Evolutionary conservation across 2,888 invertebrate genomes (phyloP), one percentile per base, ranked within the genome.

Genomic region (Cerceris rybyensis): DNA sequence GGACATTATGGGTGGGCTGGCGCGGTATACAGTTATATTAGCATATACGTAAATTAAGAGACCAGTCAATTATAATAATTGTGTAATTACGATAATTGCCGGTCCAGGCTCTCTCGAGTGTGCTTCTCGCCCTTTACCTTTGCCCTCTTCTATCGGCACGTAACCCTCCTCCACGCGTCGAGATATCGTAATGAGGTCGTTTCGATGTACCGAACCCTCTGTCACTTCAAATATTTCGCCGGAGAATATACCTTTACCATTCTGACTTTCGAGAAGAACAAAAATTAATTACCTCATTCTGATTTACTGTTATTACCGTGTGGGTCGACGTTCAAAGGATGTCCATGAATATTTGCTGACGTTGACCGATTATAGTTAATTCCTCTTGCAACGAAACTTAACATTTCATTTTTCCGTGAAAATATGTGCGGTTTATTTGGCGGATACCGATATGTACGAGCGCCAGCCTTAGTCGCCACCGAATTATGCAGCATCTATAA

Each of bases 1-100:
- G 75, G 67, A 66, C 81, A 82, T 78, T 82, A 80, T 83, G 88
- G 83, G 87, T 86, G 86, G 86, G 77, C 84, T 72, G 57, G 50
- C 68, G 55, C 49, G 16, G 49, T 57, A 49, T 42, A 57, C 46
- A 64, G 52, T 41, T 28, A 39, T 80, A 87, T 88, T 88, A 88
- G 81, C 88, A 87, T 87, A 85, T 69, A 78, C 80, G 83, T 81
- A 86, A 87, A 88, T 88, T 85, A 85, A 87, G 85, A 81, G 74
- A 39, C 78, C 68, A 67, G 81, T 75, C 83, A 86, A 89, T 89
- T 88, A 88, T 81, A 83, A 85, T 85, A 85, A 88, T 87, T 87
- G 84, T 77, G 71, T 87, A 86, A 87, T 88, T 85, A 86, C 84
- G 84, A 85, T 87, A 88, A 86, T 84, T 87, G 69, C 66, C 67